Evolutionary conservation across 2,888 invertebrate species (phyloP).

Genomic region (Hetaerina titia): DNA sequence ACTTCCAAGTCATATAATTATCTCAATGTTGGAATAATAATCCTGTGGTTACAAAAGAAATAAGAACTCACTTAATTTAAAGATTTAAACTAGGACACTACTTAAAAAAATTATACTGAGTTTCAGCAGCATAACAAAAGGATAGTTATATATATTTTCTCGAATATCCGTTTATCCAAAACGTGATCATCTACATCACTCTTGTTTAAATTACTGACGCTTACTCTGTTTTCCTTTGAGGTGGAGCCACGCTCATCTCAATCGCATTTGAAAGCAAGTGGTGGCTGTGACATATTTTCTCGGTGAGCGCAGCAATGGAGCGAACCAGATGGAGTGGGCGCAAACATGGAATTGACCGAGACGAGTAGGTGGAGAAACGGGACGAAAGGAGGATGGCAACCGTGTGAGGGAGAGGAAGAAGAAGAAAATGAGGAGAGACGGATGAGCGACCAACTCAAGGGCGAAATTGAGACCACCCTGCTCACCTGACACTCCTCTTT

Average conservation of each 20-base stretch:
- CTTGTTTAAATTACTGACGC: not conserved
- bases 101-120: too few relatives aligned
- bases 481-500: not conserved
- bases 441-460: not conserved
- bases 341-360: not conserved
- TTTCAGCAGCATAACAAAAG: too few relatives aligned
- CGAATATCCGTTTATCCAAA: too few relatives aligned
- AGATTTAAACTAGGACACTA: too few relatives aligned
- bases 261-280: not conserved
- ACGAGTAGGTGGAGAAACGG: not conserved
- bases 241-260: not conserved
- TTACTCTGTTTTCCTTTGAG: not conserved
- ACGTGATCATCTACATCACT: too few relatives aligned
- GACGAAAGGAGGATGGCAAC: not conserved
- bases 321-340: not conserved
- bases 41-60: too few relatives aligned
- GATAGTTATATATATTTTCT: too few relatives aligned
- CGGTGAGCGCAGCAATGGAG: not conserved
- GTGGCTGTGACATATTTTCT: not conserved
- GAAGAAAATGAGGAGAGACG: constrained; percentile 72
- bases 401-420: constrained; percentile 71
- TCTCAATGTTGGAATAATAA: too few relatives aligned
- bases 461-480: constrained; percentile 9
- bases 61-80: too few relatives aligned
- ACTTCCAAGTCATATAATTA: too few relatives aligned